A percentile compares a stretch with the other conserved stretches of the same genome.
Evolutionary conservation across 2,888 invertebrate species (phyloP).

Genomic region (Drosophila subquinaria): DNA sequence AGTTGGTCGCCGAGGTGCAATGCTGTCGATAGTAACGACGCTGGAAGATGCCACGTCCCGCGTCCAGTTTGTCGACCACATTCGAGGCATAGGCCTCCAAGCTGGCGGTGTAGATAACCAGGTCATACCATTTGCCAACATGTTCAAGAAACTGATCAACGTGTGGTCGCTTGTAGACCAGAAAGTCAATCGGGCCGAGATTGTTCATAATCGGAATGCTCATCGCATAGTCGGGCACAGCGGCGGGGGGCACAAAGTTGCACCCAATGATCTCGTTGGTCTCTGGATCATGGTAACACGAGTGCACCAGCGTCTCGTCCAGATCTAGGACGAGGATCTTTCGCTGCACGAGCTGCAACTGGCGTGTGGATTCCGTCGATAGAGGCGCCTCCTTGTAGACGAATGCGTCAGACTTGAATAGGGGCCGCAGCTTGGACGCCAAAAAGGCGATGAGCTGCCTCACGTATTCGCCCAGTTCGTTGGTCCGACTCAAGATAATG

Average conservation of each 20-base stretch:
- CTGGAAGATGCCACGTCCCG: constrained; percentile 52
- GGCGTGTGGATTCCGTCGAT: constrained; percentile 15
- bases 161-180: constrained; percentile 59
- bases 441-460: constrained; percentile 17
- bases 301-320: constrained; percentile 67
- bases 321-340: constrained; percentile 61
- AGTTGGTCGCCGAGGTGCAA: constrained; percentile 23
- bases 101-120: constrained; percentile 68
- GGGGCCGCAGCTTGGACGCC: not conserved
- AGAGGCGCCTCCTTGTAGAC: constrained; percentile 40
- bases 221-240: constrained; percentile 54
- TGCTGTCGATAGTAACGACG: constrained; percentile 65
- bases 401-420: not conserved
- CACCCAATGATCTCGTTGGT: constrained; percentile 45
- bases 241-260: constrained; percentile 32
- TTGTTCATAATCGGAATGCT: constrained; percentile 23
- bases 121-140: constrained; percentile 67
- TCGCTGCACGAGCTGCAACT: constrained; percentile 26
- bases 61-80: constrained; percentile 60
- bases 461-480: constrained; percentile 45
- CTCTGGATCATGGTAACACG: constrained; percentile 62
- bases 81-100: constrained; percentile 56
- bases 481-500: not conserved
- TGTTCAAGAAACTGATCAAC: constrained; percentile 56
- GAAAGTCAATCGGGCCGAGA: constrained; percentile 34